Conservation (phyloP, 2,888 invertebrate species). For the Torymus aiolomorphi region DNA sequence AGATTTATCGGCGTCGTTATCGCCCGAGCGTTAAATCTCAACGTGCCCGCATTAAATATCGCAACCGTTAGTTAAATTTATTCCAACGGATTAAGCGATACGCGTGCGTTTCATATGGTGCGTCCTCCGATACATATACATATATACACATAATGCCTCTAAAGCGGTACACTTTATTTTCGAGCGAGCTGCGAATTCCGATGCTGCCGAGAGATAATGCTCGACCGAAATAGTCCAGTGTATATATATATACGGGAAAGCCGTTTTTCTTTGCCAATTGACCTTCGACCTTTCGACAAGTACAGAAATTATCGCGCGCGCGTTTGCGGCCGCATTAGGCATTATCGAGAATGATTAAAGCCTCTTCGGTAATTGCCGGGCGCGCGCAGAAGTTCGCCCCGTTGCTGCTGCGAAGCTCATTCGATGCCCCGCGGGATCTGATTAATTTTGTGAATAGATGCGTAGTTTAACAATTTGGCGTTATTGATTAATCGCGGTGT, state of each 20-base stretch:
- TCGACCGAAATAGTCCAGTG: no score
- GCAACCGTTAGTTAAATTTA: constrained; percentile 58
- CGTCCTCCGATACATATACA: no score
- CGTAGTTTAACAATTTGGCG: constrained; percentile 22
- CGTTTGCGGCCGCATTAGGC: neutral
- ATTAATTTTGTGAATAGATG: constrained; percentile 21
- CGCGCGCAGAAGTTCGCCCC: no score
- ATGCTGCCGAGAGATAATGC: no score
- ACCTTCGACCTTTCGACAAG: neutral
- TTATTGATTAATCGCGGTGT: constrained; percentile 26
- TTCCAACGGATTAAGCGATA: constrained; percentile 48
- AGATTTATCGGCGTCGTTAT: constrained; percentile 59
- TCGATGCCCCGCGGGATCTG: constrained; percentile 4
- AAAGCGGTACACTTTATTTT: no score
- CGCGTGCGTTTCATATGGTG: neutral
- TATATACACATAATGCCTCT: no score
- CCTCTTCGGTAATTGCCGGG: neutral
- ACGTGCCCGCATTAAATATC: constrained; percentile 59
- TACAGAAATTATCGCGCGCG: neutral
- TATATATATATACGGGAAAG: neutral
- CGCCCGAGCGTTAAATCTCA: constrained; percentile 54
- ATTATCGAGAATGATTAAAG: constrained; percentile 7
- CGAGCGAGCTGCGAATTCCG: no score
- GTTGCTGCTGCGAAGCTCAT: neutral
- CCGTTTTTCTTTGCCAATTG: neutral